These are phyloP conservation scores for Gymnogyps californianus DNA, from an alignment of 2,113 vertebrate genomes.

Conservation along the genomic window DNA sequence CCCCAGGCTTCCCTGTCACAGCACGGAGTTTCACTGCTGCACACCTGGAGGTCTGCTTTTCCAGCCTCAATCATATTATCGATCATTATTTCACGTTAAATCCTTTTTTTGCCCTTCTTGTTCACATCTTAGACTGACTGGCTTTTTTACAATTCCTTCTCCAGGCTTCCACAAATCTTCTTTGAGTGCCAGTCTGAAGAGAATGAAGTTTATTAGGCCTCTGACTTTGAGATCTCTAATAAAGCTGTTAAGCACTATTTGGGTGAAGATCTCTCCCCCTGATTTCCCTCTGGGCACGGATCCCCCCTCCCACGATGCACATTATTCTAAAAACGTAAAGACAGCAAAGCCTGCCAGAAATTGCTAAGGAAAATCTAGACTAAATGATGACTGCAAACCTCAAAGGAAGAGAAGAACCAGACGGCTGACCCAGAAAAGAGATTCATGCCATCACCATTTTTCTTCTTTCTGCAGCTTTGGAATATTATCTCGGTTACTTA, in stretches of 20 bases:
- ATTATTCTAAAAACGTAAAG: not conserved
- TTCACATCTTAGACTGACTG: not conserved
- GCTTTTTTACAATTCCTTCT: not conserved
- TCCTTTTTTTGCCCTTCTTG: not conserved
- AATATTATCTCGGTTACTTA: not conserved
- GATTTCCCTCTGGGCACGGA: not conserved
- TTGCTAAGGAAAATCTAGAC: not conserved
- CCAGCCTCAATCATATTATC: not conserved
- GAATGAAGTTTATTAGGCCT: not conserved
- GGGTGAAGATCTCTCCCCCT: not conserved
- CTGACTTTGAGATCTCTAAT: not conserved
- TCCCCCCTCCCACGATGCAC: not conserved
- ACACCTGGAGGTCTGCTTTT: not conserved
- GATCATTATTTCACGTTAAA: not conserved
- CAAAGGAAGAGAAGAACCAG: slow-evolving; percentile 21
- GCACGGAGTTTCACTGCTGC: not conserved
- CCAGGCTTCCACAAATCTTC: not conserved
- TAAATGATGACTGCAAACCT: not conserved
- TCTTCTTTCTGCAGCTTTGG: not conserved
- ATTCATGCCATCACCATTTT: not conserved
- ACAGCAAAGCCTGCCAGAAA: not conserved
- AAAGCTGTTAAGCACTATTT: not conserved
- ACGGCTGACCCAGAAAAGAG: not conserved
- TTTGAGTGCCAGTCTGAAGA: not conserved
- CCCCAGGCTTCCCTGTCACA: not conserved